phyloP scores from a whole-genome alignment of 1,140 invertebrate species.

The Whitmania pigra region DNA sequence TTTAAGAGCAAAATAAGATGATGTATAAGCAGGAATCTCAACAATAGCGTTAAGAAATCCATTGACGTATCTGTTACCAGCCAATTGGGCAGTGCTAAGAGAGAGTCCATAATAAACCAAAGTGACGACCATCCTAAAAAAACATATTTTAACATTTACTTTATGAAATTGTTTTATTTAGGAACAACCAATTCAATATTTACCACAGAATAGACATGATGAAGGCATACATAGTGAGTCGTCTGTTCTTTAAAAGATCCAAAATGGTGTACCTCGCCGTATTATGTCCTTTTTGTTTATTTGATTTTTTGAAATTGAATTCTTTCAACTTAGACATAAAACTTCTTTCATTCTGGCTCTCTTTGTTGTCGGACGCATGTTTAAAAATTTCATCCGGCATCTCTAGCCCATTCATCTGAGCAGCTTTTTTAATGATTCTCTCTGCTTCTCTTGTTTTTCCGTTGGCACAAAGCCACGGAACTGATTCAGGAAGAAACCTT shows the following conservation, averaged over 20 bases:
- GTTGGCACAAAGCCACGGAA: constrained; percentile 28
- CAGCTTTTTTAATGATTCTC: constrained; percentile 25
- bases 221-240: constrained; percentile 32
- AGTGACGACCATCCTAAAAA: constrained; percentile 38
- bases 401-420: constrained; percentile 19
- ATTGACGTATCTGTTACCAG: constrained; percentile 37
- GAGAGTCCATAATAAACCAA: constrained; percentile 38
- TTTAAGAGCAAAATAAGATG: constrained; percentile 30
- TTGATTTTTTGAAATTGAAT: neutral
- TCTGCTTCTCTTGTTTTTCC: constrained; percentile 27
- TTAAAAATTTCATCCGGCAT: constrained; percentile 16
- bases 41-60: constrained; percentile 36
- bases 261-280: constrained; percentile 21
- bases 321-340: neutral
- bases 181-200: constrained; percentile 18
- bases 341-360: neutral
- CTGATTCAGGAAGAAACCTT: constrained; percentile 28
- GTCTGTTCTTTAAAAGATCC: constrained; percentile 25
- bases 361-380: neutral
- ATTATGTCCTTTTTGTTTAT: neutral
- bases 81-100: constrained; percentile 32
- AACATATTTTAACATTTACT: constrained; percentile 10
- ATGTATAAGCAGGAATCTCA: constrained; percentile 35
- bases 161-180: neutral
- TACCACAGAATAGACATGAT: constrained; percentile 38